Conservation (phyloP, 2,113 vertebrate genomes). For the Tauraco erythrolophus region DNA sequence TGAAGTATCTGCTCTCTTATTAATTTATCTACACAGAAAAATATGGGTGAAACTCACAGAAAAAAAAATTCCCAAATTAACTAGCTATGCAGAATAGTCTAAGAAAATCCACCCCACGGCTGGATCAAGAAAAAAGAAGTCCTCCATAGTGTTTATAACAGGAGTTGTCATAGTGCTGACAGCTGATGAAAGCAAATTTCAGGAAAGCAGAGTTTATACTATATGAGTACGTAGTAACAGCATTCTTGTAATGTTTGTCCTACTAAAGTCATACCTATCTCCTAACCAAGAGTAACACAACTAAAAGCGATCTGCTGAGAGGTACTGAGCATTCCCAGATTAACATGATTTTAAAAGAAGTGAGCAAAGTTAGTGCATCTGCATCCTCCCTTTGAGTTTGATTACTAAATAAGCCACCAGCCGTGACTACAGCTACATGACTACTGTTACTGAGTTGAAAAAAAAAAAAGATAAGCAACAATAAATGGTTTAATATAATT, state of each 20-base stretch:
- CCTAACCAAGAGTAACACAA: neutral
- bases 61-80: neutral
- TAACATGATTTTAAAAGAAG: neutral
- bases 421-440: neutral
- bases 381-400: neutral
- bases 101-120: neutral
- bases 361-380: neutral
- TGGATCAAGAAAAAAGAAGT: neutral
- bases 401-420: neutral
- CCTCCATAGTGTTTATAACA: neutral
- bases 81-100: neutral
- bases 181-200: neutral
- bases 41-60: neutral
- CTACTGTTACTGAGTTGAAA: neutral
- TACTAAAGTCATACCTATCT: neutral
- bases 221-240: neutral
- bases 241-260: neutral
- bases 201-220: neutral
- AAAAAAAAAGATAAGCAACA: neutral
- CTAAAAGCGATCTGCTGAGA: neutral
- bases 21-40: neutral
- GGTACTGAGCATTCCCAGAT: neutral
- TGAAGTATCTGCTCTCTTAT: neutral
- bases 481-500: neutral
- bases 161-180: neutral